Evolutionary conservation across 2,797 vertebrate species (phyloP).

Genomic region (Girardinus metallicus): DNA sequence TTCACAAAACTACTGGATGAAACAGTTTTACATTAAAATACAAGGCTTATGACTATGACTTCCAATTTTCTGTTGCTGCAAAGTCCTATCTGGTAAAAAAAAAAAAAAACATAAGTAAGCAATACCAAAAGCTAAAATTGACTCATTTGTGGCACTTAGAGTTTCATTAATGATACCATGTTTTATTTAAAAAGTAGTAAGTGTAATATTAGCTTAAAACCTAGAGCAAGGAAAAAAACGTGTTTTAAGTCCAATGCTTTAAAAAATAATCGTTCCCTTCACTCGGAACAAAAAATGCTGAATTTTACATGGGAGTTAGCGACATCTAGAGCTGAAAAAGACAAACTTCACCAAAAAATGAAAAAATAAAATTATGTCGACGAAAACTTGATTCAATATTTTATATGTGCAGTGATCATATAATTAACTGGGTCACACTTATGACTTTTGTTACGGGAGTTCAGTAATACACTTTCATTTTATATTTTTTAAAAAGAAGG

Average conservation of each 20-base stretch:
- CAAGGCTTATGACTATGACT: background rate
- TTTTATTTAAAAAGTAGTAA: background rate
- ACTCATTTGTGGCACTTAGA: background rate
- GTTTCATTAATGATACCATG: background rate
- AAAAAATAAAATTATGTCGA: background rate
- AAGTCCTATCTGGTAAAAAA: background rate
- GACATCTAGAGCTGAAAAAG: constrained; percentile 55
- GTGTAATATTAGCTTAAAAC: background rate
- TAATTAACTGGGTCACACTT: background rate
- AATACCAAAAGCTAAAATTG: background rate
- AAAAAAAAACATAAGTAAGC: background rate
- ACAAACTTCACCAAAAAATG: constrained; percentile 17
- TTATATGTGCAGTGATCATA: background rate
- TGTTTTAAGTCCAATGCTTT: background rate
- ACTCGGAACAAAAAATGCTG: no score
- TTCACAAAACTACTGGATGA: background rate
- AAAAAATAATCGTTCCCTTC: background rate
- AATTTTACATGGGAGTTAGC: background rate
- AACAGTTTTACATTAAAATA: background rate
- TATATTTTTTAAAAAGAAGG: background rate
- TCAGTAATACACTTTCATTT: background rate
- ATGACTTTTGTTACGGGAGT: background rate
- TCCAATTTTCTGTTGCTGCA: background rate
- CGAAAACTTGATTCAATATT: background rate
- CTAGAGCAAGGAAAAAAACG: background rate